phyloP scores from a whole-genome alignment of 2,888 invertebrate genomes.

The Gymnoscelis rufifasciata region DNA sequence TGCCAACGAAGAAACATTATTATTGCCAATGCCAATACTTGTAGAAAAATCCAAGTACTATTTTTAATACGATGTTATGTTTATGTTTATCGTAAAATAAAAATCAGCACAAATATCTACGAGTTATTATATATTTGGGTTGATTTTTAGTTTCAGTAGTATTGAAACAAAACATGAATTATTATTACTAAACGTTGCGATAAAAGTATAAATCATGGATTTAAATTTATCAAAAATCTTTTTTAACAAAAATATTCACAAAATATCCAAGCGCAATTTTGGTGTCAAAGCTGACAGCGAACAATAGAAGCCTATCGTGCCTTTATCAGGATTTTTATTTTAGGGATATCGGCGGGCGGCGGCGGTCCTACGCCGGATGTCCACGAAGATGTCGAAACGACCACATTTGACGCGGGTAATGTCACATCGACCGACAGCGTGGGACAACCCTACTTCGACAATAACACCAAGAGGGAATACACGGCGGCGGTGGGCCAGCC shows the following conservation, averaged over 20 bases:
- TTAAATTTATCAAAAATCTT: no score
- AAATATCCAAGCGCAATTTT: constrained; percentile 10
- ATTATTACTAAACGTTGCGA: no score
- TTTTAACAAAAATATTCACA: background rate
- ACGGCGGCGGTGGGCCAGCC: constrained; percentile 92
- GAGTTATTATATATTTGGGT: no score
- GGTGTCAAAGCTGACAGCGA: constrained; percentile 18
- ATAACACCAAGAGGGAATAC: constrained; percentile 87
- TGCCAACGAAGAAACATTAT: no score
- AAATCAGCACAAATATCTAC: no score
- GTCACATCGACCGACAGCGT: constrained; percentile 79
- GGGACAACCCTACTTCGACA: constrained; percentile 92
- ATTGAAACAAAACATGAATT: no score
- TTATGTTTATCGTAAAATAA: no score
- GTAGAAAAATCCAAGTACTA: no score
- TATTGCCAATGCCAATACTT: no score
- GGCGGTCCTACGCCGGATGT: constrained; percentile 46
- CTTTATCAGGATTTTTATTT: constrained; percentile 12
- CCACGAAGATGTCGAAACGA: constrained; percentile 36
- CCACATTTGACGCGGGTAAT: constrained; percentile 41
- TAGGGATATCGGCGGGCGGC: constrained; percentile 57
- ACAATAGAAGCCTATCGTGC: constrained; percentile 6
- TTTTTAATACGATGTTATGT: no score
- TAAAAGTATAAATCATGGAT: no score
- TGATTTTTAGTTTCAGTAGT: no score